Evolutionary conservation across 2,888 invertebrate species (phyloP), one percentile per base, ranked within the genome.

Genomic region (Ormyrus pomaceus): DNA sequence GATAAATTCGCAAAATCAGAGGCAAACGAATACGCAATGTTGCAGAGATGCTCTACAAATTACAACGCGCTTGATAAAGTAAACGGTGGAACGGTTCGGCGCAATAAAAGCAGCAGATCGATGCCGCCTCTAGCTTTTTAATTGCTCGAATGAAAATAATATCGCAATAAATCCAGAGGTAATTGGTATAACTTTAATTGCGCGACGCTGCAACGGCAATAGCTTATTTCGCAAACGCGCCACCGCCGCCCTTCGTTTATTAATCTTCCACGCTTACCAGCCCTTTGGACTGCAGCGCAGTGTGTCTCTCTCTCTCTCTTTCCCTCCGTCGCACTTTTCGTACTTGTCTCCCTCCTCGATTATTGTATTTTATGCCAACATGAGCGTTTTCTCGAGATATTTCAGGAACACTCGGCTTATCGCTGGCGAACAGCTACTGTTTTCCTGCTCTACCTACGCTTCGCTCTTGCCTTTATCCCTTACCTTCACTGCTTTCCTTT

Each of bases 381-480:
- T 10, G 45, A 71, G 51, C 71, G 51, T 58, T 77, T 71, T 64
- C 77, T 48, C 13, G 62, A 64, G 56, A 71, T 13, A 58, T 71
- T 77, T 77, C 65, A 69, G 62, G 77, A 77, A 70, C 70, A 77
- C 64, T 70, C 50, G 58, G 71, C 77, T 77, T 77, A 77, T 77
- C 77, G 65, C 71, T 34, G 45, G 5, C 8, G 9, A 64, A 7
- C 77, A 77, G 77, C 46, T 50, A 50, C 53, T 50, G 34, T 46
- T 45, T 64, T 64, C 45, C 13, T 13, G 13, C 13, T 5, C 9
- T 19, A 6, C 11, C 5, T 56, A 6, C 2, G 3, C 48, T 53
- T 6, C 13, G 8, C n/a, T 13, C 50, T 65, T 10, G 13, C n/a
- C 50, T 65, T 13, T 65, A 48, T 9, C 34, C 34, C 34, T 4